These are phyloP conservation scores for Calephelis virginiensis DNA, from an alignment of 1,140 invertebrate species.

Conservation along the genomic window DNA sequence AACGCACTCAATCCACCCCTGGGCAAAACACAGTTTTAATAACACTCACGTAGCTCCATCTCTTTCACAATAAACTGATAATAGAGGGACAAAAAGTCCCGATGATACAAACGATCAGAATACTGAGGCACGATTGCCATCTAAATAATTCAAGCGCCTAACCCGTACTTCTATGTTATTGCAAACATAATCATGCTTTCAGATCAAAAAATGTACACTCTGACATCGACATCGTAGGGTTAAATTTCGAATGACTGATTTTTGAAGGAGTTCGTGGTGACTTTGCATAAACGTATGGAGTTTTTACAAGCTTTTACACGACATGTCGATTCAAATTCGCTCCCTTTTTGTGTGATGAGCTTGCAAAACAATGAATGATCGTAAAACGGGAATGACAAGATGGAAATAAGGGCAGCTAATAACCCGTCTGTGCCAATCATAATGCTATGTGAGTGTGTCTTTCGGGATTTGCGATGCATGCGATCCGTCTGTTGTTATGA, in stretches of 20 bases:
- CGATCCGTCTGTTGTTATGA: constrained; percentile 30
- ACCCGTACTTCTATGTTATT: constrained; percentile 51
- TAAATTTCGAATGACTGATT: constrained; percentile 24
- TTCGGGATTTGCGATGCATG: constrained; percentile 37
- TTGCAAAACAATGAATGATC: constrained; percentile 66
- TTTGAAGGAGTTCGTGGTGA: constrained; percentile 13
- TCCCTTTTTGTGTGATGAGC: constrained; percentile 49
- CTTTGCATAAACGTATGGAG: constrained; percentile 48
- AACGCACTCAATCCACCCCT: constrained; percentile 19
- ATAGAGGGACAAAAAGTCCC: constrained; percentile 33
- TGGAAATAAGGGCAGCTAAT: constrained; percentile 64
- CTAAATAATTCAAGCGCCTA: constrained; percentile 72
- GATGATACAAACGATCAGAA: constrained; percentile 70
- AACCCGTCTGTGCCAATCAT: constrained; percentile 40
- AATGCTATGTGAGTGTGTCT: constrained; percentile 28
- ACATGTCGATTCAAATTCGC: constrained; percentile 69
- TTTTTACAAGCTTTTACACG: constrained; percentile 73
- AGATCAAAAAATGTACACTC: neutral
- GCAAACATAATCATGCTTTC: constrained; percentile 21
- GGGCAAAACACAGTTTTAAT: constrained; percentile 26
- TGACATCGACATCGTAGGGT: constrained; percentile 20
- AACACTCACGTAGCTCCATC: constrained; percentile 28
- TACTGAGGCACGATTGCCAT: constrained; percentile 70
- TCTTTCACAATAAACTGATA: constrained; percentile 24
- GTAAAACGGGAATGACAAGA: constrained; percentile 64